A percentile compares a stretch with the other conserved stretches of the same genome.
These are phyloP conservation scores for Pseudeuparius sepicola DNA, from an alignment of 2,888 invertebrate genomes.

Conservation along the genomic window DNA sequence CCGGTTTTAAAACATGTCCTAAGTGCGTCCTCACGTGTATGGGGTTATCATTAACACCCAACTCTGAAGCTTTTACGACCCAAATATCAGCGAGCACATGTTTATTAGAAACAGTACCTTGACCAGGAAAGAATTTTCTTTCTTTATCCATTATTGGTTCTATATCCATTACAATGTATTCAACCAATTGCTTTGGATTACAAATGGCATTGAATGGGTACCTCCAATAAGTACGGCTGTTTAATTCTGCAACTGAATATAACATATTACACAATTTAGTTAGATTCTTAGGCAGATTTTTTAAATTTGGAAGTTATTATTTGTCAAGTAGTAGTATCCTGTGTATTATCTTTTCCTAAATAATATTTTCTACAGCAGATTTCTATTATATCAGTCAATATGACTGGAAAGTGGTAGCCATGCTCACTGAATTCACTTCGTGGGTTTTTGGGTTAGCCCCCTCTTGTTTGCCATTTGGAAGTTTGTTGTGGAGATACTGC, in stretches of 20 bases:
- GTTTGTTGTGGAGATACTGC: no score
- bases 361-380: no score
- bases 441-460: no score
- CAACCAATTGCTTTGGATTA: conserved; percentile 80
- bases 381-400: no score
- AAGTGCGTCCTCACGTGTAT: conserved; percentile 88
- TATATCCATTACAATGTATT: conserved; percentile 92
- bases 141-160: conserved; percentile 70
- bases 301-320: neutral
- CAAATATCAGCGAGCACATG: conserved; percentile 89
- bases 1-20: conserved; percentile 84
- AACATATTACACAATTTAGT: no score
- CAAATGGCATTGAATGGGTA: conserved; percentile 80
- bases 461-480: no score
- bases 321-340: neutral
- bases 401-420: no score
- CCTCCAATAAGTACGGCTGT: conserved; percentile 72
- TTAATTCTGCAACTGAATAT: conserved; percentile 71
- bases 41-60: conserved; percentile 72
- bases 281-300: neutral
- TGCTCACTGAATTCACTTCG: no score
- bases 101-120: conserved; percentile 76
- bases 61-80: conserved; percentile 78
- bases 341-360: conserved; percentile 1
- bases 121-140: conserved; percentile 72